Evolutionary conservation across 2,797 vertebrate species (phyloP), one percentile per base, ranked within the genome.

Genomic region (Pseudochromis fuscus): DNA sequence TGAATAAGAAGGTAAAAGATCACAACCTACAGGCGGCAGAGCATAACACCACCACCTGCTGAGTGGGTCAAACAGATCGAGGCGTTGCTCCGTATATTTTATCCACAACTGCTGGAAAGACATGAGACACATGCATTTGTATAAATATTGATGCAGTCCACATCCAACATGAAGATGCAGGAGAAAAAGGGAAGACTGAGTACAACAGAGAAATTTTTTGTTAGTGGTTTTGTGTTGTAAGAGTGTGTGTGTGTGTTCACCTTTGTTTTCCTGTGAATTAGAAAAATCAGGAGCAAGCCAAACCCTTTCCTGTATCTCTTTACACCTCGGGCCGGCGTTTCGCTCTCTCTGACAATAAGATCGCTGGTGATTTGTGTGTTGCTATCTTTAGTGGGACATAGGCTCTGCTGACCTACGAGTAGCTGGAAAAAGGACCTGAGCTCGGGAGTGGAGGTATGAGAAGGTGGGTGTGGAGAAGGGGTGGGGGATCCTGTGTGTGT

Each of bases 341-440:
- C 67, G 75, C 30, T 57, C 51, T 63, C 62, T 74, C 69, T 77
- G 82, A 91, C 88, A 92, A 85, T 86, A 74, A 81, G 64, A 82
- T 77, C 57, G 61, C 79, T 46, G 60, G 61, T 93, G 87, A 92
- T 93, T 91, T 91, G 90, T 87, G 86, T 79, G 86, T 79, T 88
- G 61, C 92, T 90, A 89, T 92, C 77, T 88, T 89, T 87, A 75
- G 77, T 64, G 45, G 80, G 72, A 78, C 75, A 70, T 55, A 52
- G 51, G 62, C 78, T 72, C 76, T 78, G 74, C 84, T 84, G 76
- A 86, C 77, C 74, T 79, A 75, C 78, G 76, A 67, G 73, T 25
- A 42, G 60, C 67, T 67, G 74, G 40, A 30, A 66, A 79, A 49
- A 69, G 57, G 75, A 81, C 59, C 66, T 75, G 62, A 83, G 55